Evolutionary conservation across 2,888 invertebrate genomes (phyloP), one percentile per base, ranked within the genome.

Genomic region (Dichetophora obliterata): DNA sequence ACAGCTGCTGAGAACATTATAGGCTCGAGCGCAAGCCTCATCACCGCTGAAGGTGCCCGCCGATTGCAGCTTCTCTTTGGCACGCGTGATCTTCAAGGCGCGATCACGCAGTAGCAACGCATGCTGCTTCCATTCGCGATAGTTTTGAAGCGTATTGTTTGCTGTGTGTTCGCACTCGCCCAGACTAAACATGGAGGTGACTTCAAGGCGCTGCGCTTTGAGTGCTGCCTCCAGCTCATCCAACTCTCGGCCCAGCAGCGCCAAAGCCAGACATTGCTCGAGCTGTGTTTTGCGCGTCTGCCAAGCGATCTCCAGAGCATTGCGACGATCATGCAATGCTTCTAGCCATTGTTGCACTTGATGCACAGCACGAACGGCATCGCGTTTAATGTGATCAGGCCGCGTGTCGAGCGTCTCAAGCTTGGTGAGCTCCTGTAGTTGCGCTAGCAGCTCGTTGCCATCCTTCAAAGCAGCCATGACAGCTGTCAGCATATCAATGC

Each of bases 401-500:
- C 94, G 91, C 78, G 94, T 94, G 87, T 95, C 95, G 83, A 94
- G 91, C 78, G 94, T 93, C 84, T 94, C 94, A 86, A 93, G 91
- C 85, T 92, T 91, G 76, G 93, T 93, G 82, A 96, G 91, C 86
- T 95, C 93, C 84, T 93, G 93, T 80, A 96, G 90, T 84, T 93
- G 92, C 70, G 93, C 93, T 83, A 96, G 90, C 80, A 96, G 90
- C 74, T 91, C 91, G 86, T 95, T 95, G 69, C 96, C 96, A 81
- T 94, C 92, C 85, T 95, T 94, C 69, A 96, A 90, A 3, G 96
- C 94, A n/a, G 92, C 91, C 92, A 95, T 95, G 3, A 96, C 91
- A 6, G 93, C 91, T 81, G 95, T 95, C 76, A 96, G 90, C 88
- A 96, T 93, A 71, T 92, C 91, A 84, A 93, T 93, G 78, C 93